Conservation (phyloP, 2,113 vertebrate genomes). For the Vulpes lagopus region DNA sequence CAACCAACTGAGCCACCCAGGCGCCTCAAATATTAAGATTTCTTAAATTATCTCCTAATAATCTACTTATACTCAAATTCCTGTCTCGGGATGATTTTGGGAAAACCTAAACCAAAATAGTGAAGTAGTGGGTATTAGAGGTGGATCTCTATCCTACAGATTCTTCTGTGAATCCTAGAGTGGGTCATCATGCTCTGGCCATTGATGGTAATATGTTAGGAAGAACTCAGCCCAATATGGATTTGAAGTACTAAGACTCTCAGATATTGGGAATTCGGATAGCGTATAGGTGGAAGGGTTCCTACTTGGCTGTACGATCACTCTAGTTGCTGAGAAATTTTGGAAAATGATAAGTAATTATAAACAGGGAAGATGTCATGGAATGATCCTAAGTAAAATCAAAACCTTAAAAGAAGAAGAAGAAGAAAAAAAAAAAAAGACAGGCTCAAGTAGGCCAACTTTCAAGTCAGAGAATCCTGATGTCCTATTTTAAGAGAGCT, state of each 20-base stretch:
- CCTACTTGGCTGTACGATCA: not conserved
- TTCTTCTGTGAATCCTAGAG: not conserved
- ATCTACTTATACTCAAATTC: not conserved
- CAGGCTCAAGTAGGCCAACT: not conserved
- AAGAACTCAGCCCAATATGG: not conserved
- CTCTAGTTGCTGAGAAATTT: not conserved
- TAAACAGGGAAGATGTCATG: not conserved
- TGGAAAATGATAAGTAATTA: not conserved
- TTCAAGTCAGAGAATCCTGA: not conserved
- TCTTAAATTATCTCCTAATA: not conserved
- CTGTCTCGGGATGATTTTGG: not conserved
- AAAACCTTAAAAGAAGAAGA: not conserved
- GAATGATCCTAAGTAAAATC: not conserved
- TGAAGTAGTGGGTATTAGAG: not conserved
- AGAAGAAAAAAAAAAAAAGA: not conserved
- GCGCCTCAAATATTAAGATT: not conserved
- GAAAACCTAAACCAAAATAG: not conserved
- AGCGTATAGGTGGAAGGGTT: not conserved
- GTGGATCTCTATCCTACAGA: not conserved
- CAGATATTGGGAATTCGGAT: not conserved
- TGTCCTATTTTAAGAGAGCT: not conserved
- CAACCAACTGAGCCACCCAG: not conserved
- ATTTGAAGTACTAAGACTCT: not conserved
- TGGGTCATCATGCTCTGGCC: not conserved
- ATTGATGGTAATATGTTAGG: not conserved